A percentile compares a stretch with the other conserved stretches of the same genome.
These are phyloP conservation scores for Anas bahamensis DNA, from an alignment of 2,797 vertebrate genomes.

Conservation along the genomic window DNA sequence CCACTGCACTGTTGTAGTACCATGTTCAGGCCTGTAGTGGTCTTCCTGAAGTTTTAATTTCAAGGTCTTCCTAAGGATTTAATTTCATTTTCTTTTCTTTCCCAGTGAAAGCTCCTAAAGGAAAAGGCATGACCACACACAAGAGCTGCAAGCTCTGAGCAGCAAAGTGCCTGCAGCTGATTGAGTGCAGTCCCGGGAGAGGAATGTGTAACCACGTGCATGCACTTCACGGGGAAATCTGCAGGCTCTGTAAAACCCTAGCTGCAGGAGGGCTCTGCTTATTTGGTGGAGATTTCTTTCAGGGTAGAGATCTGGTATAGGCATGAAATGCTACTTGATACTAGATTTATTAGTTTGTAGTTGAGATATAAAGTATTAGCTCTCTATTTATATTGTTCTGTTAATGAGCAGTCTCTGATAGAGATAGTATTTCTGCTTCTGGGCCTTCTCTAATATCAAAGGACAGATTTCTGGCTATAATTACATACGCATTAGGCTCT, in stretches of 20 bases:
- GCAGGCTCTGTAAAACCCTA: not conserved
- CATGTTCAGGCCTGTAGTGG: not conserved
- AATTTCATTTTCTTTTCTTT: not conserved
- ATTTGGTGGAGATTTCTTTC: not conserved
- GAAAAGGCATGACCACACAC: not conserved
- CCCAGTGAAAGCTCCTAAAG: not conserved
- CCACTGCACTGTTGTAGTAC: no score
- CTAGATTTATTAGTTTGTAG: not conserved
- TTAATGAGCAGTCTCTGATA: not conserved
- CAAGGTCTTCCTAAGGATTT: not conserved
- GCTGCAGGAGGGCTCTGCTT: not conserved
- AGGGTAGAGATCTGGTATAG: not conserved
- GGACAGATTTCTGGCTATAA: not conserved
- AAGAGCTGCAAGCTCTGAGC: not conserved
- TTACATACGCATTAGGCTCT: not conserved
- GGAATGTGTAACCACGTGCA: rapidly evolving
- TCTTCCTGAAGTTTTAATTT: not conserved
- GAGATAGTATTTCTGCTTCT: not conserved
- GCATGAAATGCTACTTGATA: not conserved
- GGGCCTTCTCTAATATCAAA: not conserved
- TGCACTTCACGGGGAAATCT: not conserved
- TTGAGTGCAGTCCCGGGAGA: not conserved
- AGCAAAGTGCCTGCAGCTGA: not conserved
- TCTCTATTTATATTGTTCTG: not conserved
- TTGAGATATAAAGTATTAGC: not conserved